Conservation (phyloP, 1,140 invertebrate species). For the Drosophila bipectinata region DNA sequence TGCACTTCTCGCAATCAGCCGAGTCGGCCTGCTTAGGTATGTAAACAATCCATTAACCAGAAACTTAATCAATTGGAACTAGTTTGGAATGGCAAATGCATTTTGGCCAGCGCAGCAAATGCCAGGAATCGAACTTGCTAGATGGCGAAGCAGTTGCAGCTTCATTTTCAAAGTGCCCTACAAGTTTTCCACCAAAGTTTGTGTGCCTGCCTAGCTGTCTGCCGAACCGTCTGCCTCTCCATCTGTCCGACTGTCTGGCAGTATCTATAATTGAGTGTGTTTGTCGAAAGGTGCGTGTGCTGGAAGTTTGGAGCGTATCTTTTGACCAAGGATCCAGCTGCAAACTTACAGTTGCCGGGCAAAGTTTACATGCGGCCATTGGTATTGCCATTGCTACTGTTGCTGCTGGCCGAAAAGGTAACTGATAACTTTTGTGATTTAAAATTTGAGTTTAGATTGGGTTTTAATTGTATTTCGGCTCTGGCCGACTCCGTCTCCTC, state of each 20-base stretch:
- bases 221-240: conserved; percentile 1
- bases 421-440: conserved; percentile 78
- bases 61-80: conserved; percentile 81
- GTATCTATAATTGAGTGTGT: conserved; percentile 62
- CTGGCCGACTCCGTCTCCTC: conserved; percentile 6
- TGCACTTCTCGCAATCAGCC: conserved; percentile 12
- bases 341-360: conserved; percentile 30
- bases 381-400: conserved; percentile 16
- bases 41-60: conserved; percentile 80
- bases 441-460: conserved; percentile 69
- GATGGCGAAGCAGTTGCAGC: conserved; percentile 28
- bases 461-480: conserved; percentile 76
- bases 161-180: conserved; percentile 59
- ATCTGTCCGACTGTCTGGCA: conserved; percentile 10
- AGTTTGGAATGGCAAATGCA: conserved; percentile 76
- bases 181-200: conserved; percentile 48
- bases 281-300: conserved; percentile 51
- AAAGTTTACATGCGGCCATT: conserved; percentile 40
- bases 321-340: conserved; percentile 61
- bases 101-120: conserved; percentile 67
- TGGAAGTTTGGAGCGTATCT: conserved; percentile 41
- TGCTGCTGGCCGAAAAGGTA: conserved; percentile 52
- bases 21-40: conserved; percentile 57
- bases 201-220: conserved; percentile 9
- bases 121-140: conserved; percentile 41